Evolutionary conservation across 2,797 vertebrate genomes (phyloP).

Genomic region (Acipenser transmontanus): DNA sequence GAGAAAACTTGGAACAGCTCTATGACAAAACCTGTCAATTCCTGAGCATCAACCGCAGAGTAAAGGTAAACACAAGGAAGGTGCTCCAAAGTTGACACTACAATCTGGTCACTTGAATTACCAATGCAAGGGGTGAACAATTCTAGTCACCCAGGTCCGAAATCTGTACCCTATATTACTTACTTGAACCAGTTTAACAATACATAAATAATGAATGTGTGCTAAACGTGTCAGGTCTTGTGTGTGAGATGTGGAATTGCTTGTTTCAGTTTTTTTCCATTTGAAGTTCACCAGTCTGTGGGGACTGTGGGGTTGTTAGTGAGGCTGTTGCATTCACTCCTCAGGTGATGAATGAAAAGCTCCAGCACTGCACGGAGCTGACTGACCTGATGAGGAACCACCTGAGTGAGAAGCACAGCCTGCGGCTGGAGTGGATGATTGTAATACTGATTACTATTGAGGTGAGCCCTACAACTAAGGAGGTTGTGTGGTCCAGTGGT

Average conservation of each 20-base stretch:
- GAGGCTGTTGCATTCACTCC: no score
- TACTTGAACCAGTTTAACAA: no score
- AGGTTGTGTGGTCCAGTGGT: not conserved
- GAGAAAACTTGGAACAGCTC: constrained; percentile 90
- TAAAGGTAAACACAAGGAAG: constrained; percentile 66
- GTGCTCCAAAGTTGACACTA: not conserved
- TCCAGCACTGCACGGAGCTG: constrained; percentile 90
- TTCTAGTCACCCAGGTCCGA: no score
- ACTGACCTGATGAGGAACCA: constrained; percentile 95
- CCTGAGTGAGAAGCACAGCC: constrained; percentile 82
- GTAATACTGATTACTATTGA: constrained; percentile 95
- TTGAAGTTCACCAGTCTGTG: no score
- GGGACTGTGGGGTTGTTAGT: no score
- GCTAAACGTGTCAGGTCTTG: no score
- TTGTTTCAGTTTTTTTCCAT: no score
- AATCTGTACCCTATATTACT: no score
- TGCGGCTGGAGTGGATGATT: constrained; percentile 97
- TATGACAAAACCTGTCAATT: constrained; percentile 95
- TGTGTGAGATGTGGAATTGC: no score
- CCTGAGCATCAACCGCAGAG: constrained; percentile 90
- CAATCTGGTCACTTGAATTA: no score
- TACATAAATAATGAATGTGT: no score
- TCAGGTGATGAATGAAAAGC: constrained; percentile 95
- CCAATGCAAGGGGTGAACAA: no score
- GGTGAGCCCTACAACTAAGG: constrained; percentile 46